Evolutionary conservation across 1,140 invertebrate genomes (phyloP).

Genomic region (Brevipalpus yothersi): DNA sequence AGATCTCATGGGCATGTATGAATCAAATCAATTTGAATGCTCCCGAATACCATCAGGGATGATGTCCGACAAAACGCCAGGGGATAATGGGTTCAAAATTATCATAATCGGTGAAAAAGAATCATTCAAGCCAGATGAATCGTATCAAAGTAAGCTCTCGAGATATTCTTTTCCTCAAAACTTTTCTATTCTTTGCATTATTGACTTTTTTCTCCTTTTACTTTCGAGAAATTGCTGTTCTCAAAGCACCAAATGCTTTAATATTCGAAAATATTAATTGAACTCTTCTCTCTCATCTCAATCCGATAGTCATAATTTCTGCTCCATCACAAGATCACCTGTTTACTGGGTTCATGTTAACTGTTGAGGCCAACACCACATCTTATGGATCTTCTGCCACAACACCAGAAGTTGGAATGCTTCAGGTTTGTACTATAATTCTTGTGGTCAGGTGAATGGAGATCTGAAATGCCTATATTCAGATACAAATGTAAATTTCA

Average conservation of each 20-base stretch:
- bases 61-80: not conserved
- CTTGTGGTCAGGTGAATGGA: no score
- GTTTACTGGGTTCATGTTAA: no score
- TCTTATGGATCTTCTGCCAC: no score
- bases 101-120: slow-evolving; percentile 14
- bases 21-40: not conserved
- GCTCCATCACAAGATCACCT: not conserved
- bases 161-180: not conserved
- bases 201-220: no score
- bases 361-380: no score
- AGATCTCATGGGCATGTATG: no score
- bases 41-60: not conserved
- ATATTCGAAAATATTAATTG: not conserved
- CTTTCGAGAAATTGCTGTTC: not conserved
- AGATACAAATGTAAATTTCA: no score
- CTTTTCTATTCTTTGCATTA: no score
- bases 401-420: no score
- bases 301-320: not conserved
- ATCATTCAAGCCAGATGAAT: slow-evolving; percentile 13
- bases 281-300: not conserved
- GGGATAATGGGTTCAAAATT: slow-evolving; percentile 12
- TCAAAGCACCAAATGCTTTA: not conserved
- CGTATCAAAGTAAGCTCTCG: slow-evolving; percentile 13
- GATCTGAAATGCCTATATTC: no score
- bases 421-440: no score